A percentile compares a stretch with the other conserved stretches of the same genome.
Evolutionary conservation across 2,113 vertebrate species (phyloP).

Genomic region (Neolamprologus fasciatus): DNA sequence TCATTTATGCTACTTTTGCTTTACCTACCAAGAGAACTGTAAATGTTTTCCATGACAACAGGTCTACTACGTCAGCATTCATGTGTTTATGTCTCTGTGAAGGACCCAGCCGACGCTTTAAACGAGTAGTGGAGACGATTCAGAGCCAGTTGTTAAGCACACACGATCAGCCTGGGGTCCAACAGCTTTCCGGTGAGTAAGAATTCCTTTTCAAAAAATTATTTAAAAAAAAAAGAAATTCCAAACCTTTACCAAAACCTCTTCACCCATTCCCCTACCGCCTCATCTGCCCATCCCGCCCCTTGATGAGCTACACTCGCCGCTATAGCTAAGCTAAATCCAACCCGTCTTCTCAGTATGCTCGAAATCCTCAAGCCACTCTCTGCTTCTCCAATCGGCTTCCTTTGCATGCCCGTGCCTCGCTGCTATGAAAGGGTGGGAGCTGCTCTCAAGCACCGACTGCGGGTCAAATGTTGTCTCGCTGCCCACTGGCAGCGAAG

Average conservation of each 20-base stretch:
- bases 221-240: background rate
- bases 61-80: background rate
- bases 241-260: background rate
- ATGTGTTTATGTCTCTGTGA: background rate
- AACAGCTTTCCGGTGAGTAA: constrained; percentile 95
- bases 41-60: background rate
- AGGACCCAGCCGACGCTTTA: constrained; percentile 98
- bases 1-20: background rate
- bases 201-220: background rate
- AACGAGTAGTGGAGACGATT: constrained; percentile 98
- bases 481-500: constrained; percentile 3
- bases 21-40: background rate
- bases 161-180: constrained; percentile 92
- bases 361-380: constrained; percentile 12
- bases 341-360: background rate
- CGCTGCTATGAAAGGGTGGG: background rate
- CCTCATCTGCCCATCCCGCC: constrained; percentile 22
- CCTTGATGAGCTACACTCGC: background rate
- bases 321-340: constrained; percentile 17
- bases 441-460: background rate
- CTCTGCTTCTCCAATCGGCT: background rate
- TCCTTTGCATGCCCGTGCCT: constrained; percentile 21
- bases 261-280: constrained; percentile 17
- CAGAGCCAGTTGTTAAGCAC: constrained; percentile 98
- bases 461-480: constrained; percentile 24